Evolutionary conservation across 2,113 vertebrate species (phyloP), one percentile per base, ranked within the genome.

Genomic region (Lamprologus lemairii): DNA sequence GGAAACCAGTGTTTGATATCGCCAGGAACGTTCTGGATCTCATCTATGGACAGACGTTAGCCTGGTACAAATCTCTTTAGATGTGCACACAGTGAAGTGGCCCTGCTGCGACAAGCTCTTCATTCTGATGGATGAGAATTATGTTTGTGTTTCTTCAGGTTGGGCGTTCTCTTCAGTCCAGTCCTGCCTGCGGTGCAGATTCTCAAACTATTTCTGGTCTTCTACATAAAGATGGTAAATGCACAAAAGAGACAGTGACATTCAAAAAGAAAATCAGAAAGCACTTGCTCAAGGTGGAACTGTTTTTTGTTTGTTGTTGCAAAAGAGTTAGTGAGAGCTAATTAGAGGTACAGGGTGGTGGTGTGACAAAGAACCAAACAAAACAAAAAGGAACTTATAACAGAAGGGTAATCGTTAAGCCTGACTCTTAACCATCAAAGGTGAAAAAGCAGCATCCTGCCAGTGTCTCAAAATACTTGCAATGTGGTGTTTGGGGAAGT

Each of bases 1-100:
- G 93, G 86, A 98, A 95, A 85, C 98, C 98, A 0, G 97, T 97
- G 94, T 99, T 99, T 83, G 98, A 99, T 90, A 98, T 99, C 0
- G 97, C 97, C 17, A 93, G 96, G 78, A 99, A 99, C 0, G 97
- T 98, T 31, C 96, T 99, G 89, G 97, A 98, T 42, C 97, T 99
- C 84, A 98, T 99, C 88, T 99, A 99, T 0, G 98, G 98, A 88
- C 99, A 99, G 90, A 98, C 97, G 0, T 92, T 99, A 84, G 97
- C 97, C 73, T 99, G 99, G 99, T 99, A 96, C 33, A 14, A 58
- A n/a, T 73, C 51, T 13, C 6, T 55, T 55, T 13, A 23, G 2
- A 45, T 55, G 0, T 23, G 2, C 42, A 57, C 7, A 12, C 12
- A 19, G 21, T 71, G 7, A 68, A 28, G 42, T 86, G 9, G n/a